Evolutionary conservation across 35 echinoderm and acorn worm genomes (phyloP), one percentile per base, ranked within the genome.

Genomic region (Strongylocentrotus purpuratus): DNA sequence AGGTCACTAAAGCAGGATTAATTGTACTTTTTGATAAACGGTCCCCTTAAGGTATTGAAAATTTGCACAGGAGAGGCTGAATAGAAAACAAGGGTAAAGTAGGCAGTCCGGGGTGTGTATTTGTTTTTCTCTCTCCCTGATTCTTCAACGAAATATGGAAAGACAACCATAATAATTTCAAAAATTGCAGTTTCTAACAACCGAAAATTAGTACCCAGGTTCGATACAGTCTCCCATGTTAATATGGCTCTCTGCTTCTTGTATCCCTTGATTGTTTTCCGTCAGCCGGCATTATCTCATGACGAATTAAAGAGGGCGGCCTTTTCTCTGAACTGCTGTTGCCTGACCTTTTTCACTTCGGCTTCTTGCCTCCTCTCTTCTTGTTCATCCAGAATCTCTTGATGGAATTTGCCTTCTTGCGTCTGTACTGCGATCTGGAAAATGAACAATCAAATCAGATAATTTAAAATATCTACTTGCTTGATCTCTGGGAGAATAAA

Each of bases 331-430:
- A 99, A 99, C 15, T 96, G 94, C 88, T 94, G 85, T 88, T 95
- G 97, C 94, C 98, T 96, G 32, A 97, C 10, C 94, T 99, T 99
- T 31, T 55, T 65, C 45, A 95, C 95, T 91, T 99, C 98, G 41
- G 86, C 94, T 86, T 97, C 94, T 33, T 94, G 70, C 95, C 96
- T 99, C 94, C 94, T 99, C 65, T 97, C 96, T 91, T 99, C 98
- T 87, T 99, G 98, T 61, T 99, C 98, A n/a, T 94, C 95, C 46
- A 93, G 55, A 94, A 99, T 99, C 92, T 99, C 98, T 33, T 97
- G 94, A 48, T 96, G 94, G 95, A 99, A 99, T 86, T 99, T 97
- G 78, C 86, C 95, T 2, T 89, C 86, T 86, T 94, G 46, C 48
- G 47, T 88, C 47, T 95, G 88, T 85, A 97, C 92, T 85, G 96